These are phyloP conservation scores for Drosophila ustulata DNA, from an alignment of 2,888 invertebrate genomes.

Conservation along the genomic window DNA sequence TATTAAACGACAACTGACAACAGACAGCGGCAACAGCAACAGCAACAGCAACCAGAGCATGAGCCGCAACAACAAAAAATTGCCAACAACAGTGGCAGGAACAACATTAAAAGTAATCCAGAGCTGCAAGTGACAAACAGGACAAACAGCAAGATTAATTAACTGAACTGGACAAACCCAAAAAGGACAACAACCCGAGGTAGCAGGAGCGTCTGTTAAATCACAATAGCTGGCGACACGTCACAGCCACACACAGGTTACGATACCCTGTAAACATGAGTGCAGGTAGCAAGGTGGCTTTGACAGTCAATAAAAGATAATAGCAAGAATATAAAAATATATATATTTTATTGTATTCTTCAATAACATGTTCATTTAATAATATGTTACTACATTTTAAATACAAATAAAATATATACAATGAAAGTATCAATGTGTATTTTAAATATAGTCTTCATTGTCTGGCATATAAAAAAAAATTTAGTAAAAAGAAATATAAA, in stretches of 20 bases:
- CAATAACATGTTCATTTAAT: too few species aligned
- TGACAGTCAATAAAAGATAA: not conserved
- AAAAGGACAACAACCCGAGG: slow-evolving; percentile 23
- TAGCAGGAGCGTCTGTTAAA: slow-evolving; percentile 30
- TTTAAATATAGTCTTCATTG: too few species aligned
- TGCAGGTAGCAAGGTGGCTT: not conserved
- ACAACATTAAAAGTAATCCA: slow-evolving; percentile 52
- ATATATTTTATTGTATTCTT: too few species aligned
- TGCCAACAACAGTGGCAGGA: slow-evolving; percentile 18
- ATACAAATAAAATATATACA: too few species aligned
- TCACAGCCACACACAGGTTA: slow-evolving; percentile 14
- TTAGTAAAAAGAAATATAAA: too few species aligned
- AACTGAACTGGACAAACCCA: slow-evolving; percentile 48
- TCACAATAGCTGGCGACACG: slow-evolving; percentile 40
- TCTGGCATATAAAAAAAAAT: too few species aligned
- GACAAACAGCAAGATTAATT: slow-evolving; percentile 71
- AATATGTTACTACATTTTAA: too few species aligned
- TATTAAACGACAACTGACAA: slow-evolving; percentile 31
- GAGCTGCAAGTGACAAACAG: slow-evolving; percentile 58
- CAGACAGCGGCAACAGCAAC: slow-evolving; percentile 3
- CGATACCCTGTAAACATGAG: slow-evolving; percentile 27
- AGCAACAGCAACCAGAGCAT: not conserved
- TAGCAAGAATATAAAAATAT: too few species aligned
- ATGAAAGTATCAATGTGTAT: too few species aligned
- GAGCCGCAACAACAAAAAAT: not conserved